Conservation (phyloP, 1,140 invertebrate genomes). For the Drosophila jambulina region DNA sequence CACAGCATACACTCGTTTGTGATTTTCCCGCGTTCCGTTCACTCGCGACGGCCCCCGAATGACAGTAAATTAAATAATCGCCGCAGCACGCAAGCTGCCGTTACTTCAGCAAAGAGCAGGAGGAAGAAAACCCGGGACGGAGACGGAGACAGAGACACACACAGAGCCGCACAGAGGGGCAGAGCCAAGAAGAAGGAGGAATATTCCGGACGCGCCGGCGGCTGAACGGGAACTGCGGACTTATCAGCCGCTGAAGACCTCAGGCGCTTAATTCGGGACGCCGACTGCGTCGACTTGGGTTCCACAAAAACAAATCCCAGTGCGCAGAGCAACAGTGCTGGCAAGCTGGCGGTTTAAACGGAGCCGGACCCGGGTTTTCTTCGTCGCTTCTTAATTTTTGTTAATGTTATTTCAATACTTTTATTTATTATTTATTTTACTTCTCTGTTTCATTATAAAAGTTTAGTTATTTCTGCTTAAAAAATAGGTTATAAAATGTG, state of each 20-base stretch:
- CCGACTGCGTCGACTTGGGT: constrained; percentile 46
- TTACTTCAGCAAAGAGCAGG: constrained; percentile 47
- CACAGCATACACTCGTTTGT: constrained; percentile 1
- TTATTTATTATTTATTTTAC: background rate
- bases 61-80: constrained; percentile 78
- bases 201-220: constrained; percentile 44
- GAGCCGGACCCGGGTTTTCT: constrained; percentile 4
- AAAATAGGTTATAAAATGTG: background rate
- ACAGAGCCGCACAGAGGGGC: background rate
- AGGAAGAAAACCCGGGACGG: constrained; percentile 53
- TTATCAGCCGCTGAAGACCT: constrained; percentile 76
- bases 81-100: constrained; percentile 71
- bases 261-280: constrained; percentile 65
- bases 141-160: constrained; percentile 25
- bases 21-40: constrained; percentile 23
- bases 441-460: background rate
- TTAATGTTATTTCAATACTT: background rate
- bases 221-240: constrained; percentile 46
- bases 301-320: constrained; percentile 63
- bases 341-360: constrained; percentile 9
- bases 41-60: constrained; percentile 21
- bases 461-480: background rate
- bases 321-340: constrained; percentile 50
- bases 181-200: background rate
- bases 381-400: too few species aligned